Percentiles rank a stretch among this genome's conserved stretches.
Conservation (phyloP, 2,888 invertebrate genomes). For the Drosophila mimica region DNA sequence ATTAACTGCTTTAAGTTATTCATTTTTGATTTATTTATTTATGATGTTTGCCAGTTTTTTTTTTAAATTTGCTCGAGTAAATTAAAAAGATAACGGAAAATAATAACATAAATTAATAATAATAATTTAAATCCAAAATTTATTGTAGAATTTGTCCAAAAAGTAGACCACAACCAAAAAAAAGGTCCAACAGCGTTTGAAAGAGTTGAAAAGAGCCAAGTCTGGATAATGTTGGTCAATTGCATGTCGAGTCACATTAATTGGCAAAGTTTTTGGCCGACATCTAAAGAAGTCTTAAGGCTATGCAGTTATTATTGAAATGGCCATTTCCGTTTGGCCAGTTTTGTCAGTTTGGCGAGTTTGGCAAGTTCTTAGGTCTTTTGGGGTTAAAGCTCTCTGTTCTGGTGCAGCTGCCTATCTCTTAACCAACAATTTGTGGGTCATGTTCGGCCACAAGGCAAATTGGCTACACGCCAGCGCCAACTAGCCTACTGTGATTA, state of each 20-base stretch:
- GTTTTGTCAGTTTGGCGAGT: neutral
- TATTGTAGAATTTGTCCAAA: neutral
- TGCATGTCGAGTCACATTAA: conserved; percentile 42
- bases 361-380: neutral
- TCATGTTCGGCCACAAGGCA: conserved; percentile 29
- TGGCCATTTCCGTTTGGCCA: conserved; percentile 29
- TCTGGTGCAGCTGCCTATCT: neutral
- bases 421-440: conserved; percentile 21
- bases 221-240: conserved; percentile 4
- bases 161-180: neutral
- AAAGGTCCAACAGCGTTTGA: neutral
- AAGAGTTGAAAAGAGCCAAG: neutral
- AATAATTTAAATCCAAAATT: neutral
- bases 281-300: conserved; percentile 44
- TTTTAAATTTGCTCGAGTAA: neutral
- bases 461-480: conserved; percentile 52
- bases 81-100: neutral
- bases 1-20: neutral
- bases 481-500: conserved; percentile 63
- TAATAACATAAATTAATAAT: neutral
- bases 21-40: no score
- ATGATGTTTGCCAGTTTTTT: neutral
- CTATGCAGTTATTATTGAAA: conserved; percentile 52
- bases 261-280: conserved; percentile 55
- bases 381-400: neutral